These are phyloP conservation scores for Enhydra lutris DNA, from an alignment of 2,113 vertebrate genomes.

Conservation along the genomic window DNA sequence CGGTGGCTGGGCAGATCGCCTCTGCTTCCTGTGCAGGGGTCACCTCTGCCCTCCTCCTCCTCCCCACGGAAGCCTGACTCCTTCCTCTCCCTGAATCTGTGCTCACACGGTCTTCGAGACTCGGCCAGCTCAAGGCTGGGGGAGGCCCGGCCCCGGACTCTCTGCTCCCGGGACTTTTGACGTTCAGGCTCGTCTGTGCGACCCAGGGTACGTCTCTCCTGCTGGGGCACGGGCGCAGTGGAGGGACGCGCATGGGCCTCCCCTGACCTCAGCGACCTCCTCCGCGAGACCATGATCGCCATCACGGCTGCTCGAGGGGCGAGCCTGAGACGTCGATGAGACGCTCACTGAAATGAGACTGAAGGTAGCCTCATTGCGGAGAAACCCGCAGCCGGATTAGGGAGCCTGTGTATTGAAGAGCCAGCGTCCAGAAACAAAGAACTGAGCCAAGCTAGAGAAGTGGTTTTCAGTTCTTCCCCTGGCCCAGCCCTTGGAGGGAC, in stretches of 20 bases:
- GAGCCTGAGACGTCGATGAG: not conserved
- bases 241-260: not conserved
- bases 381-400: not conserved
- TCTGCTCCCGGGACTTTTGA: not conserved
- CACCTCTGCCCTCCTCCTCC: fast-evolving
- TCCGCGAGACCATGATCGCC: not conserved
- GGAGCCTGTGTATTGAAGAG: not conserved
- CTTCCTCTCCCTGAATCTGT: not conserved
- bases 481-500: not conserved
- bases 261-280: not conserved
- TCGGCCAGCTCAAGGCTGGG: not conserved
- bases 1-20: not conserved
- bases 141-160: not conserved
- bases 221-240: fast-evolving
- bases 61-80: not conserved
- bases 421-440: not conserved
- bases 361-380: not conserved
- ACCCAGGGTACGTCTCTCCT: not conserved
- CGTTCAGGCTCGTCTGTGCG: fast-evolving
- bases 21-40: fast-evolving
- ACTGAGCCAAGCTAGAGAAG: not conserved
- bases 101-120: not conserved
- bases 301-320: fast-evolving
- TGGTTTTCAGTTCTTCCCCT: not conserved
- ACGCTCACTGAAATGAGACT: fast-evolving